Base-by-base conservation (phyloP, 2,113 vertebrate species). In the Nothoprocta perdicaria region DNA sequence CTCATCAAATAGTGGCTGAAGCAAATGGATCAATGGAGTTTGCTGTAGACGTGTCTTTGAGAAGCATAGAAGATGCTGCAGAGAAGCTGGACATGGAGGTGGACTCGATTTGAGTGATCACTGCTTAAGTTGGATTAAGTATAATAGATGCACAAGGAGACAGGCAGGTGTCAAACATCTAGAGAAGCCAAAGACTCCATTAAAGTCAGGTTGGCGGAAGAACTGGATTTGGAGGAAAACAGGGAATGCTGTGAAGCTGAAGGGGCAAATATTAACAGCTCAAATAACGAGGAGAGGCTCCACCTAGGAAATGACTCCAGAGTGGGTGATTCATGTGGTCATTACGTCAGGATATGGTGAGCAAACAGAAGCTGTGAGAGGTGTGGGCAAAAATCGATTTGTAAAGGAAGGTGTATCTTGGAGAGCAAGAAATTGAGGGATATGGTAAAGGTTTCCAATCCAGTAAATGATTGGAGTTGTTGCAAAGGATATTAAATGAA, bases 261-360 rank as follows among this genome's bases (percentile, higher is more conserved):
- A 12, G 85, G 10, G 18, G 82, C 91, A 95, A 96, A 95, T 94
- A 96, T 94, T 96, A 91, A 53, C 80, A 93, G 71, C 73, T 95
- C 92, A 94, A 80, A 91, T 91, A 95, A 88, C 57, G 88, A 60
- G 80, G 87, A 88, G 80, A 88, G 52, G 26, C 88, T 93, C 83
- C 91, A 89, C 89, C 94, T 88, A 71, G 82, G 79, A 91, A 91
- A 69, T 92, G 46, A 69, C 72, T 76, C 41, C 46, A 85, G 82
- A 91, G 33, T 76, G 91, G 80, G 23, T 96, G 95, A 95, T 95
- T 94, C 94, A 96, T 33, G 55, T 88, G 55, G 69, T 91, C 55
- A 4, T 77, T 91, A 58, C 52, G 33, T 91, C 89, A 93, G 75
- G 72, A 53, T 89, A 66, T 24, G 50, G 72, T 89, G 33, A 71